Evolutionary conservation across 2,113 vertebrate genomes (phyloP), one percentile per base, ranked within the genome.

Genomic region (Brachyhypopomus occidentalis): DNA sequence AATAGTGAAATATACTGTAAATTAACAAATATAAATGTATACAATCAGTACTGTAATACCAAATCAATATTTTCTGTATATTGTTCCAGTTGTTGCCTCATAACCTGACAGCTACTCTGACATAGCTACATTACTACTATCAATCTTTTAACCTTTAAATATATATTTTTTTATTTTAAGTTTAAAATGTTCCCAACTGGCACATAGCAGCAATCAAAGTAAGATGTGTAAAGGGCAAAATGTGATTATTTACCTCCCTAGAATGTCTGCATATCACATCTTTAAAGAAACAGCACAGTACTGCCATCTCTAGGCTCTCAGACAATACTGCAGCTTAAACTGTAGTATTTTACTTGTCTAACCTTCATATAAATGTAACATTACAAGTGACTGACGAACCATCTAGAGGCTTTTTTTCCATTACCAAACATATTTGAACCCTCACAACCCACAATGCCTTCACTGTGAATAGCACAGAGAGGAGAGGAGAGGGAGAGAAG

Each of bases 281-380:
- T 58, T 17, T 23, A 58, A 56, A 52, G 23, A 25, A 25, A 55
- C 14, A 36, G 38, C 25, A 80, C 23, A 80, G 52, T 16, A 17
- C 69, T 72, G 70, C 78, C 78, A 63, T 64, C 78, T 80, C n/a
- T 73, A 3, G 69, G 45, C 25, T n/a, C 27, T 2, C 14, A 80
- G 38, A 19, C 52, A n/a, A 64, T 17, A 73, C 19, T 48, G 20
- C 78, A 64, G 8, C 66, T 59, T 70, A 16, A 30, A 27, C 63
- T 23, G 16, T 0, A 30, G 14, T 30, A 78, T 11, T 27, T 34
- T 17, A 20, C 17, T 27, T 25, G 25, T 41, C 30, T 36, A 25
- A 55, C n/a, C 27, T 34, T 34, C 52, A 59, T 48, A 58, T 4
- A 78, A 63, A 64, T 63, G 14, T 27, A 52, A 52, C 12, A 25